Evolutionary conservation across 35 echinoderm and acorn worm species (phyloP).

Genomic region (Heliocidaris tuberculata): DNA sequence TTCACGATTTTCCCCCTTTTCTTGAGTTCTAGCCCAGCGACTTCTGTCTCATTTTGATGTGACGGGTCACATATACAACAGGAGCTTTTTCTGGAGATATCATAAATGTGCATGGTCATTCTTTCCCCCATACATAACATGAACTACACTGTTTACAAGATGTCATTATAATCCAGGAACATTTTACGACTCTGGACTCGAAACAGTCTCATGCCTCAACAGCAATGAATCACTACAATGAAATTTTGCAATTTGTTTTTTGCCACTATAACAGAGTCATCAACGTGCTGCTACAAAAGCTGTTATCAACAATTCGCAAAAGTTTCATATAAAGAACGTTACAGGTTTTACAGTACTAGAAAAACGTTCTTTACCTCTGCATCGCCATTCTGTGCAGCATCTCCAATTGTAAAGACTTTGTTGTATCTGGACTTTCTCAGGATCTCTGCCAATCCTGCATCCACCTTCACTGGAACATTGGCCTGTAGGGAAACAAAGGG

Average conservation of each 20-base stretch:
- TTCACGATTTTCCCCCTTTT: no score
- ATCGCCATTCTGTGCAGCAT: background rate
- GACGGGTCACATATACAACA: no score
- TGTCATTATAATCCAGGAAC: no score
- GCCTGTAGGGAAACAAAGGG: background rate
- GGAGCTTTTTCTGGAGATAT: background rate
- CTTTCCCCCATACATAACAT: no score
- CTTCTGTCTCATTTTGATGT: no score
- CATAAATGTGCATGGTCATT: background rate
- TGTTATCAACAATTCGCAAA: background rate
- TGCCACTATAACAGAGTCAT: background rate
- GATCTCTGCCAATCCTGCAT: constrained; percentile 6
- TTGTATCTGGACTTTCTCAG: background rate
- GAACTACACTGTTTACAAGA: no score
- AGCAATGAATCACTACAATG: background rate
- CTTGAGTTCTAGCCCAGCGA: no score
- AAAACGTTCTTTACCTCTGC: background rate
- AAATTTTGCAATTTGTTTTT: background rate
- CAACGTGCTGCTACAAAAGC: no score
- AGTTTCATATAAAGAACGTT: background rate
- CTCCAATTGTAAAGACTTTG: constrained; percentile 34
- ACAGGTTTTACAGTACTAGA: background rate
- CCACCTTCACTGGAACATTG: constrained; percentile 30
- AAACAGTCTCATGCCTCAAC: background rate
- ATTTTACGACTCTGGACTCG: background rate